Evolutionary conservation across 2,797 vertebrate genomes (phyloP).

Genomic region (Myiotriccus ornatus): DNA sequence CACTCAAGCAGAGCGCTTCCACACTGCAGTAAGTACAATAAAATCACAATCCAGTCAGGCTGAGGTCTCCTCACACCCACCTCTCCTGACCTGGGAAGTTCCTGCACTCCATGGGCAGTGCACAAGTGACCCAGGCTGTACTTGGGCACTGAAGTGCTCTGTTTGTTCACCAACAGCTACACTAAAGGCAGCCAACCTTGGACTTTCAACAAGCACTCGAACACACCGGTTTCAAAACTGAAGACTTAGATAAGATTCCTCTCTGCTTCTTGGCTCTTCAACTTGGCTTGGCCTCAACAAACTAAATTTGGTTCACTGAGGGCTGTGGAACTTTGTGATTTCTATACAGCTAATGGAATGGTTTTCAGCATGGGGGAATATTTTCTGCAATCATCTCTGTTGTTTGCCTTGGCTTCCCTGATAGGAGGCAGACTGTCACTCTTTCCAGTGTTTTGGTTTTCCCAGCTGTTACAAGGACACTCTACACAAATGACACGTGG

Average conservation of each 20-base stretch:
- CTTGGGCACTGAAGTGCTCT: not conserved
- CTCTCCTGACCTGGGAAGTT: not conserved
- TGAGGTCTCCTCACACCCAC: not conserved
- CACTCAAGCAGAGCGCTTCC: not conserved
- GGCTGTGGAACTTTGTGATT: constrained; percentile 6
- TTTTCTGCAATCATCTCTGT: not conserved
- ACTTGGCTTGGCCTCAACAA: constrained; percentile 28
- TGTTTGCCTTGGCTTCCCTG: not conserved
- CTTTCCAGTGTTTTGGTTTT: not conserved
- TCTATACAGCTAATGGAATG: not conserved
- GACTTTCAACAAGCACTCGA: not conserved
- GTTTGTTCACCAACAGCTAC: not conserved
- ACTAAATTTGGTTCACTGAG: not conserved
- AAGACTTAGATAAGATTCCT: constrained; percentile 1
- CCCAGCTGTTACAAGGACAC: not conserved
- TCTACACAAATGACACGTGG: not conserved
- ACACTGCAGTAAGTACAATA: not conserved
- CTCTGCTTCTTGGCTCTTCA: not conserved
- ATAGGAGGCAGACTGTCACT: not conserved
- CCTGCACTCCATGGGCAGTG: not conserved
- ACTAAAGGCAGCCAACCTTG: not conserved
- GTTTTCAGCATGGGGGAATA: not conserved
- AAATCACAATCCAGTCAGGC: not conserved
- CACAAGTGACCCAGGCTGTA: not conserved
- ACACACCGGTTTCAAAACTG: not conserved